Base-by-base conservation (phyloP, 2,113 vertebrate genomes). In the Channa maculata region DNA sequence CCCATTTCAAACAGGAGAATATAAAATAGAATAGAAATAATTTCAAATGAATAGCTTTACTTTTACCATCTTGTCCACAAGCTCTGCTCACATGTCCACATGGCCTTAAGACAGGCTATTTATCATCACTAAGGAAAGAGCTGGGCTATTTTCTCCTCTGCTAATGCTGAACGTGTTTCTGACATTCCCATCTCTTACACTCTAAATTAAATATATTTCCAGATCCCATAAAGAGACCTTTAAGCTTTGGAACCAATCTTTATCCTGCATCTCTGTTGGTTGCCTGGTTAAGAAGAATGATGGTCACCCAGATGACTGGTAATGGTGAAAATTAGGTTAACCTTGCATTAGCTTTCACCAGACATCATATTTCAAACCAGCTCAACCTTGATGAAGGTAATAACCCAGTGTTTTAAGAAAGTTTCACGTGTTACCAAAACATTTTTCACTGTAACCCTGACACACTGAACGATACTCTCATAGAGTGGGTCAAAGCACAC, bases 31-130 rank as follows among this genome's bases (percentile, higher is more conserved):
- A 24, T 24, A 24, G 24, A 24, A 24, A 24, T 24, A 24, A 24
- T 24, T 24, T 24, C 24, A 24, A 24, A 24, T 24, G 24, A 24
- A 24, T 24, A 24, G 24, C 24, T 24, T 24, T 24, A 24, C 46
- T 80, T 75, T 78, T 60, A 62, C 73, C 49, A 50, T 77, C 44
- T 49, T 65, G 46, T 67, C 70, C n/a, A 41, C 65, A 34, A 63
- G 46, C 65, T 65, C 63, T 45, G 73, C 44, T 48, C 13, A 72
- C 58, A 77, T 70, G 52, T 58, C 54, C 58, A 44, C 6, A 8
- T 11, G 48, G 24, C 71, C 44, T 71, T 65, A 41, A 78, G 71
- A 65, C 65, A 4, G 8, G 48, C 43, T 14, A 39, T 74, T 82
- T 79, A 70, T 72, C 68, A 59, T 61, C 60, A n/a, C 44, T 7